Conservation (phyloP, 2,888 invertebrate species). For the Candidula unifasciata region DNA sequence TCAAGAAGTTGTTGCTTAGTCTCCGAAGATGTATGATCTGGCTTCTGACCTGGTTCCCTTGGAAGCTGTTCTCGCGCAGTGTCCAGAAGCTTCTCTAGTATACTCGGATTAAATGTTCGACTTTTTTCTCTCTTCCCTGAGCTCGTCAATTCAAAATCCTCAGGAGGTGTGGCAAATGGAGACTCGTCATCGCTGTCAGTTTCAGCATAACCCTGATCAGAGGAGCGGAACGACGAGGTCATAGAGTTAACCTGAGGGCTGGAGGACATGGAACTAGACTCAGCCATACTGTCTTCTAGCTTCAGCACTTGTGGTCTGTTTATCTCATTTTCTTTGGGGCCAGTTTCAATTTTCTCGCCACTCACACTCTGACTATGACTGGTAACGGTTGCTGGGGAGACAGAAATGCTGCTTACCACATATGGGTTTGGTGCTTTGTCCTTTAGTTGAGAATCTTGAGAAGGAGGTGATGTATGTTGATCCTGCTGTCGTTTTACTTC, state of each 20-base stretch:
- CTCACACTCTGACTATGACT: not conserved
- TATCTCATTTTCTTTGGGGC: not conserved
- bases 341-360: not conserved
- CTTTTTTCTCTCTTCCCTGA: not conserved
- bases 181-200: slow-evolving; percentile 43
- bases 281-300: slow-evolving; percentile 5
- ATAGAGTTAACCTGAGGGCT: slow-evolving; percentile 42
- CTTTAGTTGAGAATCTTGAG: not conserved
- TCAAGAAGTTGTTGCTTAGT: not conserved
- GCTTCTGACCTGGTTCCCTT: not conserved
- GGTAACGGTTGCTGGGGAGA: not conserved
- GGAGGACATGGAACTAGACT: slow-evolving; percentile 32
- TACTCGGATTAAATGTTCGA: not conserved
- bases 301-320: not conserved
- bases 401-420: slow-evolving; percentile 6
- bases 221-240: slow-evolving; percentile 43
- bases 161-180: slow-evolving; percentile 53
- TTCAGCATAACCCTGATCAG: slow-evolving; percentile 45
- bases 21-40: not conserved
- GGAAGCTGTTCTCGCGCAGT: not conserved
- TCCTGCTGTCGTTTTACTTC: not conserved
- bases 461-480: too few relatives aligned
- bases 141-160: slow-evolving; percentile 34
- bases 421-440: not conserved
- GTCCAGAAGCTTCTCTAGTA: slow-evolving; percentile 7